Evolutionary conservation across 2,797 vertebrate genomes (phyloP).

Genomic region (Takifugu rubripes): DNA sequence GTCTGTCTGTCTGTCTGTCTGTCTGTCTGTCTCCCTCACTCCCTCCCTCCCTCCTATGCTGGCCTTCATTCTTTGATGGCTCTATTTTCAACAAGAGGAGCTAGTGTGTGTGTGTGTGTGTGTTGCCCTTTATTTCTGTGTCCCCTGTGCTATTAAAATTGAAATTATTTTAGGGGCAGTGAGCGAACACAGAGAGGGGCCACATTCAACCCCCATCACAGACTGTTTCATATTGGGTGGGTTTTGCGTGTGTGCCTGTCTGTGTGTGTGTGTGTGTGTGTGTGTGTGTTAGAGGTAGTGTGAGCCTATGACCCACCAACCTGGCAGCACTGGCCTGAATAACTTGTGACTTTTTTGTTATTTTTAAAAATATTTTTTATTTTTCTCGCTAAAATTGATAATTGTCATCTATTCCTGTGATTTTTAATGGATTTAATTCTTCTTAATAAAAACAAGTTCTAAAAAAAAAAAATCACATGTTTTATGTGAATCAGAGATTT

Average conservation of each 20-base stretch:
- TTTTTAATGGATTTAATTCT: no score
- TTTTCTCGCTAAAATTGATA: no score
- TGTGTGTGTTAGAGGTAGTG: constrained; percentile 4
- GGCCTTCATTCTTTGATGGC: constrained; percentile 94
- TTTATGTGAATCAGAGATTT: no score
- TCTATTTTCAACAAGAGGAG: constrained; percentile 87
- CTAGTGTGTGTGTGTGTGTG: constrained; percentile 28
- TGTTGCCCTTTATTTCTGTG: constrained; percentile 59
- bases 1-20: constrained; percentile 86
- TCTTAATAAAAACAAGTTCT: no score
- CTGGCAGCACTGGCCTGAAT: constrained; percentile 40
- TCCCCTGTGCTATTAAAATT: constrained; percentile 98
- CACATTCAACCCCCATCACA: constrained; percentile 82
- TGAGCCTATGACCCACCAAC: constrained; percentile 64
- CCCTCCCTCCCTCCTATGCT: constrained; percentile 51
- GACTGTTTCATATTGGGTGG: constrained; percentile 86
- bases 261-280: constrained; percentile 26
- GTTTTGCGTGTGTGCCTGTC: constrained; percentile 12
- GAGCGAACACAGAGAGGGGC: constrained; percentile 80
- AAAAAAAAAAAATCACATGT: no score
- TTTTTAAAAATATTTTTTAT: no score
- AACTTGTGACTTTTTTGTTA: background rate
- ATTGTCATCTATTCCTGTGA: no score
- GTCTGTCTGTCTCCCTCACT: constrained; percentile 75
- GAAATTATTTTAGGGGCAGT: constrained; percentile 98